Base-by-base conservation (phyloP, 2,113 vertebrate species). In the Steatornis caripensis region DNA sequence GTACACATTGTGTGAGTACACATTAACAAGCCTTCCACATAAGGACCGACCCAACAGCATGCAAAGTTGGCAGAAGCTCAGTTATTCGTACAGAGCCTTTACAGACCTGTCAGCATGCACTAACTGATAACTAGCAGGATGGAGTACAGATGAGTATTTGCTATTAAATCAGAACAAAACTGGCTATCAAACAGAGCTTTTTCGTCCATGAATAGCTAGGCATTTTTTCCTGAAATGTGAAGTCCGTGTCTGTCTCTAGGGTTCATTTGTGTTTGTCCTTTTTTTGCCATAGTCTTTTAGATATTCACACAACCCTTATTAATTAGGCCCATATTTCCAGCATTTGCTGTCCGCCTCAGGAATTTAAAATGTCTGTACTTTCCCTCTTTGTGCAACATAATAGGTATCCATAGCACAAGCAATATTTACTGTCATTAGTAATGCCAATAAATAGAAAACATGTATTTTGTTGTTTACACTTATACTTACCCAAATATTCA, bases 51-150 rank as follows among this genome's bases (percentile, higher is more conserved):
- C 60, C 77, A 37, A 48, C 24, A 68, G 70, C 8, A 2, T 60
- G 80, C 58, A 82, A n/a, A 95, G 37, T 46, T 95, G 90, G 88
- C 90, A 96, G 84, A 79, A 94, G 4, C 36, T 84, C 69, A 60
- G 48, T 64, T 86, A 55, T 34, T 95, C 46, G 55, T 62, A 6
- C 65, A 89, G 77, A 84, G 61, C 65, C 65, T 91, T 78, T 74
- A 51, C 55, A 95, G 72, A 34, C 7, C 61, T 91, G 57, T 82
- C 69, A 93, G 84, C 4, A 0, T 83, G 66, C 68, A 29, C 54
- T 55, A 22, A 43, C 62, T 91, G 92, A 80, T 93, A 88, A 74
- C 54, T 77, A 91, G 51, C 81, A 58, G 43, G 72, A 68, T 78
- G 83, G 71, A 84, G 39, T 20, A 17, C 75, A 77, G 84, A 90